A percentile compares a stretch with the other conserved stretches of the same genome.
Conservation (phyloP, 2,113 vertebrate genomes). For the Piprites chloris region DNA sequence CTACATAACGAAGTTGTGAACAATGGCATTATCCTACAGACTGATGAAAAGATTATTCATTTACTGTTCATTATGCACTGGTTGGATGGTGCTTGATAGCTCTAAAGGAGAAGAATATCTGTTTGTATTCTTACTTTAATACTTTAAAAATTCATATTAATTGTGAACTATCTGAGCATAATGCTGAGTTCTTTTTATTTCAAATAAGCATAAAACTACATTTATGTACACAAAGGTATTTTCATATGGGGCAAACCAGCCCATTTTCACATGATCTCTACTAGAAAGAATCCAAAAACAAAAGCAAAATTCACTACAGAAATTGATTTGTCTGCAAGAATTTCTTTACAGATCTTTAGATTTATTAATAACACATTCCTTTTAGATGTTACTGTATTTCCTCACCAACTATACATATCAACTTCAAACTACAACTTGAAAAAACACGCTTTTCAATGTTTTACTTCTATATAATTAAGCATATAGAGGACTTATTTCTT, state of each 20-base stretch:
- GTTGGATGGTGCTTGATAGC: background rate
- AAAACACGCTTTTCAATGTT: background rate
- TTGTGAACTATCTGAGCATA: background rate
- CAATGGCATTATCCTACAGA: background rate
- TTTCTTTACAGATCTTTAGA: background rate
- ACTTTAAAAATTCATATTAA: background rate
- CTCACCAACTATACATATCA: background rate
- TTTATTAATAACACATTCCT: background rate
- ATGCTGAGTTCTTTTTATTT: background rate
- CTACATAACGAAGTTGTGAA: background rate
- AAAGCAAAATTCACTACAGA: background rate
- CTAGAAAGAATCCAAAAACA: background rate
- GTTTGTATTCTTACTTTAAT: background rate
- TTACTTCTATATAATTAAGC: background rate
- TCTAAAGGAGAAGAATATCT: background rate
- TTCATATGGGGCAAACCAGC: background rate
- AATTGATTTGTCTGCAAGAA: background rate
- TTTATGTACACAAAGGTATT: background rate
- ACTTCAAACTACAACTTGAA: background rate
- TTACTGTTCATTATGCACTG: background rate
- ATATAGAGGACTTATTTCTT: background rate
- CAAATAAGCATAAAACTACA: background rate
- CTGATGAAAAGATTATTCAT: constrained; percentile 2
- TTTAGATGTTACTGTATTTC: background rate
- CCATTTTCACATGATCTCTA: background rate